Conservation (phyloP, 1,140 invertebrate genomes). For the Lithobius niger region DNA sequence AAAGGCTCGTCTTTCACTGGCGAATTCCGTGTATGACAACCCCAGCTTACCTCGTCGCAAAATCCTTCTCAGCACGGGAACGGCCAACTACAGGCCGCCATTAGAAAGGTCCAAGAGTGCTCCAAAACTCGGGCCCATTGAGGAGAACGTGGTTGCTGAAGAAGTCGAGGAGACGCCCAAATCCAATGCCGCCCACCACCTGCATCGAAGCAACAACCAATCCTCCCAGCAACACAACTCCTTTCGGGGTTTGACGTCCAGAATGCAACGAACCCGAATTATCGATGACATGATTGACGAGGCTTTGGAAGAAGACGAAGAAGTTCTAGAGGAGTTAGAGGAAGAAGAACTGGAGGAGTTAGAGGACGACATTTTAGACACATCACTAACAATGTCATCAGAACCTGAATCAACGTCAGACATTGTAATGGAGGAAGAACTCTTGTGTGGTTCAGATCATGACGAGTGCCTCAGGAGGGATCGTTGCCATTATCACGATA, state of each 20-base stretch:
- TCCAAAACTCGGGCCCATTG: slow-evolving; percentile 84
- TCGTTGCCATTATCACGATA: neutral
- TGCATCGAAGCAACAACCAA: slow-evolving; percentile 1
- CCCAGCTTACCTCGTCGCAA: slow-evolving; percentile 40
- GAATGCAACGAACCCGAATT: too few relatives aligned
- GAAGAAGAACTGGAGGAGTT: slow-evolving; percentile 39
- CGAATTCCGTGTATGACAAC: slow-evolving; percentile 68
- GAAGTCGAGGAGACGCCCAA: neutral
- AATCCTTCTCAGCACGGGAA: slow-evolving; percentile 47
- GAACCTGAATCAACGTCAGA: slow-evolving; percentile 15
- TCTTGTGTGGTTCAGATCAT: too few relatives aligned
- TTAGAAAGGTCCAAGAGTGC: slow-evolving; percentile 88
- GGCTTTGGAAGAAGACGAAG: slow-evolving; percentile 45
- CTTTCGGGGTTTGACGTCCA: neutral
- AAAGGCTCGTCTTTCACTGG: slow-evolving; percentile 81
- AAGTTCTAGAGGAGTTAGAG: slow-evolving; percentile 31
- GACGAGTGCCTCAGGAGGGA: neutral
- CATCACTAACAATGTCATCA: too few relatives aligned
- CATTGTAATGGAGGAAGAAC: neutral
- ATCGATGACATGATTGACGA: neutral
- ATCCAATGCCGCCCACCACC: neutral
- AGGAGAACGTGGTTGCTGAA: slow-evolving; percentile 41
- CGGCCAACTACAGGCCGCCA: slow-evolving; percentile 62
- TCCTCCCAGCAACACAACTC: slow-evolving; percentile 6
- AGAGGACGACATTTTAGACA: too few relatives aligned